These are phyloP conservation scores for Furcifer pardalis DNA, from an alignment of 2,797 vertebrate species.

Conservation along the genomic window DNA sequence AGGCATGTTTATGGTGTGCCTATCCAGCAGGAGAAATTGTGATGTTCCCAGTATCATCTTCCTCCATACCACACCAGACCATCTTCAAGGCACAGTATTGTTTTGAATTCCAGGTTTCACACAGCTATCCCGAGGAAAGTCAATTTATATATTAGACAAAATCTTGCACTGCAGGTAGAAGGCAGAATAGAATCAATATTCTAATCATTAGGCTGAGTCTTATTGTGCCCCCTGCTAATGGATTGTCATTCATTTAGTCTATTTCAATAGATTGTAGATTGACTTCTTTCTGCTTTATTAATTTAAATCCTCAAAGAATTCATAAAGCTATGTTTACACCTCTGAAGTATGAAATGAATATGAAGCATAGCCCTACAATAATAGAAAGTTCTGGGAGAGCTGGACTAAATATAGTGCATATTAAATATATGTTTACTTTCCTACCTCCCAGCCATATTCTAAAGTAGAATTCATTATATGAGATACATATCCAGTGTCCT, in stretches of 20 bases:
- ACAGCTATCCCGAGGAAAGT: no score
- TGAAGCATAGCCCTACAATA: not conserved
- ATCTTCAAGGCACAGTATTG: not conserved
- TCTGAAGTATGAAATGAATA: not conserved
- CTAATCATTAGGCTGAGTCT: not conserved
- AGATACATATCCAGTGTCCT: not conserved
- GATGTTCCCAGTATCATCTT: not conserved
- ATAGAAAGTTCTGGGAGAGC: not conserved
- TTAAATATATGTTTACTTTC: not conserved
- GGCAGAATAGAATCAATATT: not conserved
- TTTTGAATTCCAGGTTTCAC: no score
- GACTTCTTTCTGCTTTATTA: not conserved
- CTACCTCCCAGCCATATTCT: not conserved
- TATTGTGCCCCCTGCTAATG: not conserved
- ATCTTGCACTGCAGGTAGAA: not conserved
- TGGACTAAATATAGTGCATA: not conserved
- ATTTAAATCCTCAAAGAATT: not conserved
- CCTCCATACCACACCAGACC: not conserved
- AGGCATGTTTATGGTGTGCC: not conserved
- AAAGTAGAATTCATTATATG: not conserved
- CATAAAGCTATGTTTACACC: not conserved
- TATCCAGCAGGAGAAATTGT: not conserved
- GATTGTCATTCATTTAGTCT: no score
- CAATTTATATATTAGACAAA: not conserved
- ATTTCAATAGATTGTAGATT: not conserved